Base-by-base conservation (phyloP, 1,140 invertebrate genomes). In the Leptinotarsa defecta region DNA sequence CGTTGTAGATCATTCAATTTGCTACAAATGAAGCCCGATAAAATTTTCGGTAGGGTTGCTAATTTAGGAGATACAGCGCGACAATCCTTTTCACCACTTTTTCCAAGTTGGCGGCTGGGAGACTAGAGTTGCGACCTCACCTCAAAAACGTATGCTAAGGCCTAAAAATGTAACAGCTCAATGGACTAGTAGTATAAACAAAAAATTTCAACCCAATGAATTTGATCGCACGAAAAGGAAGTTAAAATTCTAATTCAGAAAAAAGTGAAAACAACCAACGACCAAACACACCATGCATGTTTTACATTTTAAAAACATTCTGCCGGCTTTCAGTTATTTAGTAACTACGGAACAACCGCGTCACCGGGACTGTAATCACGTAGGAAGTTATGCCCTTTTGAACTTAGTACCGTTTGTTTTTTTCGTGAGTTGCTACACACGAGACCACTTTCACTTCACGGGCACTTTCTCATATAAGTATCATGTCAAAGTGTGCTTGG, bases 321-420 rank as follows among this genome's bases (percentile, higher is more conserved):
- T 49, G 24, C 19, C 67, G n/a, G 6, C 67, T 68, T 68, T 68
- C 67, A 43, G 43, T 68, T 68, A 43, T 68, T 68, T 68, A n/a
- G 34, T 68, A 68, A 68, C 43, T 24, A 49, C 43, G 11, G 19
- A 43, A 68, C 13, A 34, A 24, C 15, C 13, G 52, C n/a, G 52
- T 57, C 52, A 57, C 52, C 52, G 34, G 24, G 24, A 15, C 24
- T 19, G 43, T 68, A 68, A 48, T 68, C 67, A 61, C 69, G 69
- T 71, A 61, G 69, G 69, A 43, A n/a, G 69, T 57, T n/a, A 62
- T 62, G 43, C 43, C 70, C 70, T 71, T 71, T 71, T 71, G 70
- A 71, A 71, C 70, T 71, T 62, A 52, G 22, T 27, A 19, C 52
- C 22, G 34, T 17, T 48, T 68, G 3, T 27, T 57, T 71, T 62